Conservation (phyloP, 2,797 vertebrate genomes). For the Aldrovandia affinis region DNA sequence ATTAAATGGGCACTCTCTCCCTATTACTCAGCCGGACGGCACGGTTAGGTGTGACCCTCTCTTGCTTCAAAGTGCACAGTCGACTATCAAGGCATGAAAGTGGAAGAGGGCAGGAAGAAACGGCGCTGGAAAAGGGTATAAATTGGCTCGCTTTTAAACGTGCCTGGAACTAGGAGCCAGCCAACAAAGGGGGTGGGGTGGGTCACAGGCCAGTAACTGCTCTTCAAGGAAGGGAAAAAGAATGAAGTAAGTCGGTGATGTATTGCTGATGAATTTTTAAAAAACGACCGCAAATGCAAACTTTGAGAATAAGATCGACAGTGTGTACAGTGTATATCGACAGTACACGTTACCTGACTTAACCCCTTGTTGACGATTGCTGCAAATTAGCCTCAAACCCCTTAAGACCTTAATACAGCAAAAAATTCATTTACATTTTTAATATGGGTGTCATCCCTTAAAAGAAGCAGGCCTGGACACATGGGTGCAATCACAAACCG, state of each 20-base stretch:
- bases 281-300: no score
- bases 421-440: no score
- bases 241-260: neutral
- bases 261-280: no score
- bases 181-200: no score
- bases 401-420: no score
- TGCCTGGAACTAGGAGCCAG: neutral
- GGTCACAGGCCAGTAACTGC: neutral
- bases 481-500: neutral
- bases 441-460: neutral
- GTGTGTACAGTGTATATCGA: no score
- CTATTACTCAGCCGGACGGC: conserved; percentile 66
- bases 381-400: no score
- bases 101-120: conserved; percentile 42
- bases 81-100: conserved; percentile 62
- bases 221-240: neutral
- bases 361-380: no score
- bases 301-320: no score
- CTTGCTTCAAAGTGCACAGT: conserved; percentile 41
- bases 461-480: neutral
- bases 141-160: neutral
- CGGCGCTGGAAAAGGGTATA: neutral
- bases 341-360: no score
- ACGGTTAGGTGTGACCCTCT: conserved; percentile 59
- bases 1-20: conserved; percentile 40